Evolutionary conservation across 2,888 invertebrate species (phyloP).

Genomic region (Rhamphomyia laevipes): DNA sequence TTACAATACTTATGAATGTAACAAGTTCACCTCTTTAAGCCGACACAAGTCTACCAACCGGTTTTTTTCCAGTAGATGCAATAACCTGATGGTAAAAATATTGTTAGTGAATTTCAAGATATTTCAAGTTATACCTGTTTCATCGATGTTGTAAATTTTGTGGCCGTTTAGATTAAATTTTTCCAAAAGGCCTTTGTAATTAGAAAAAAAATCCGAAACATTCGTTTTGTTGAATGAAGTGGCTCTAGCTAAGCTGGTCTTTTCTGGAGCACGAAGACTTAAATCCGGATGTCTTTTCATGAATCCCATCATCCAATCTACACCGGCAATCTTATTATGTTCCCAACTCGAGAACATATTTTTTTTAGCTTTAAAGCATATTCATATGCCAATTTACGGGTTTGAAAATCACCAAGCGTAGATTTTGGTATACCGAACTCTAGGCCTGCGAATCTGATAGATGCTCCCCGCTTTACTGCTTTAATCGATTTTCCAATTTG

Average conservation of each 20-base stretch:
- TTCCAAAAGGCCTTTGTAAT: slow-evolving; percentile 3
- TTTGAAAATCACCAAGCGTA: too few relatives aligned
- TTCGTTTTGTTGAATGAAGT: slow-evolving; percentile 8
- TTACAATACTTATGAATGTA: too few relatives aligned
- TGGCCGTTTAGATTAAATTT: too few relatives aligned
- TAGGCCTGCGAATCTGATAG: too few relatives aligned
- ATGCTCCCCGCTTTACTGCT: too few relatives aligned
- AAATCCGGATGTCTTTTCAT: background rate
- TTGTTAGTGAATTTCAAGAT: too few relatives aligned
- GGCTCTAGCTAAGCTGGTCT: slow-evolving; percentile 1
- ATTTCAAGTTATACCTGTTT: slow-evolving; percentile 8
- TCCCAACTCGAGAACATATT: background rate
- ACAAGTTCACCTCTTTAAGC: slow-evolving; percentile 16
- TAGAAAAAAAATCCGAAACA: slow-evolving; percentile 5
- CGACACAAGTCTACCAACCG: slow-evolving; percentile 16
- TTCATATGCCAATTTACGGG: slow-evolving; percentile 5
- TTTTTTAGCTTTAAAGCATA: slow-evolving; percentile 5
- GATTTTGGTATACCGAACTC: too few relatives aligned
- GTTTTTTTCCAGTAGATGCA: slow-evolving; percentile 6
- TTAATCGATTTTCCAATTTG: too few relatives aligned
- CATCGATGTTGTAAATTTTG: slow-evolving; percentile 9
- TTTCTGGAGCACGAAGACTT: background rate
- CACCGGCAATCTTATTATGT: background rate
- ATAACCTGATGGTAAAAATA: background rate
- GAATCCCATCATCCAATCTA: background rate